A percentile compares a stretch with the other conserved stretches of the same genome.
Conservation (phyloP, 2,888 invertebrate genomes). For the Erebia epiphron region DNA sequence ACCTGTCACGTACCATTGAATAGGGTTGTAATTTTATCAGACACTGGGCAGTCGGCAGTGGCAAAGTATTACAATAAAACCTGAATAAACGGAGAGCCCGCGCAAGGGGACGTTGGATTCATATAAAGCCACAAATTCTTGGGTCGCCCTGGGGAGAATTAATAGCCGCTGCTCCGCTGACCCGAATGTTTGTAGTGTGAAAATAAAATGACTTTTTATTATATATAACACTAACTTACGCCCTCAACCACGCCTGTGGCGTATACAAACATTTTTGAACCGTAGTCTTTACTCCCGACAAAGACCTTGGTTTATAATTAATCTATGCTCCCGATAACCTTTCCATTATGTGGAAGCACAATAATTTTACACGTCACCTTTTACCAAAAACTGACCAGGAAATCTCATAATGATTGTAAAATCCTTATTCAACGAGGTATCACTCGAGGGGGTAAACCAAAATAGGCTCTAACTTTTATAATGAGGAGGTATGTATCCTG, state of each 20-base stretch:
- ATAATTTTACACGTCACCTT: no score
- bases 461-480: no score
- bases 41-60: conserved; percentile 6
- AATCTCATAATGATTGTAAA: no score
- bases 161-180: conserved; percentile 20
- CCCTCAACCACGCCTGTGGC: not conserved
- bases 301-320: no score
- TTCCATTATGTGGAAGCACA: no score
- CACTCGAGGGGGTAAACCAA: no score
- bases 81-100: conserved; percentile 6
- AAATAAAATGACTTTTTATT: conserved; percentile 12
- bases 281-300: no score
- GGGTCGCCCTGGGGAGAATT: conserved; percentile 19
- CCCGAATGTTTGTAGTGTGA: conserved; percentile 18
- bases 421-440: no score
- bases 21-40: conserved; percentile 20
- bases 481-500: no score
- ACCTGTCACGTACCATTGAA: conserved; percentile 21
- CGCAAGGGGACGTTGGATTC: conserved; percentile 21
- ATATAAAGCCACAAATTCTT: conserved; percentile 25
- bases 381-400: no score
- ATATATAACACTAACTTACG: not conserved
- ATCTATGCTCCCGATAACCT: no score
- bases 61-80: conserved; percentile 18
- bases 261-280: no score